Evolutionary conservation across 2,888 invertebrate genomes (phyloP).

Genomic region (Drosophila kokeensis): DNA sequence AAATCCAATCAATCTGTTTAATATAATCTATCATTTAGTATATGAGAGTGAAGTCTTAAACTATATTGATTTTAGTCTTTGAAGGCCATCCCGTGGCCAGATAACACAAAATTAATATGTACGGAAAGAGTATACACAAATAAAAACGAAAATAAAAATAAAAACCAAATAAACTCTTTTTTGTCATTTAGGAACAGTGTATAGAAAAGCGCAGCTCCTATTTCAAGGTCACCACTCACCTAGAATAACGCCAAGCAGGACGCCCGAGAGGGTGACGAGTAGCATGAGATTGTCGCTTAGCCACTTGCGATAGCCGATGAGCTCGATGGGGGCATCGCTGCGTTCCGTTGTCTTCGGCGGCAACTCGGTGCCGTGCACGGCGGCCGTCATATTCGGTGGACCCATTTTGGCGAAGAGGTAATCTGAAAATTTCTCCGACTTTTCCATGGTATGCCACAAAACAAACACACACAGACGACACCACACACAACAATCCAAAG

Average conservation of each 20-base stretch:
- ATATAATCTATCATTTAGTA: background rate
- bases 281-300: constrained; percentile 91
- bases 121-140: background rate
- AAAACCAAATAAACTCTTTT: background rate
- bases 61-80: background rate
- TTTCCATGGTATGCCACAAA: constrained; percentile 86
- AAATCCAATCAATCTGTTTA: background rate
- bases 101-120: background rate
- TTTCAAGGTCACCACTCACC: constrained; percentile 86
- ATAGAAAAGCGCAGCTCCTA: background rate
- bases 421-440: constrained; percentile 90
- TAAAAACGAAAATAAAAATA: background rate
- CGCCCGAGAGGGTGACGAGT: constrained; percentile 92
- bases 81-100: background rate
- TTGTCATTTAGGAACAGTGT: background rate
- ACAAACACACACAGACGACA: background rate
- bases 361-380: constrained; percentile 85
- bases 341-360: constrained; percentile 87
- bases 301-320: constrained; percentile 89
- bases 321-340: constrained; percentile 88
- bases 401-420: constrained; percentile 93
- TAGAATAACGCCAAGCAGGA: constrained; percentile 89
- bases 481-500: constrained; percentile 7
- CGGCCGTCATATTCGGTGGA: constrained; percentile 86
- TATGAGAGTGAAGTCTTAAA: background rate